Evolutionary conservation across 2,113 vertebrate genomes (phyloP).

Genomic region (Turdus rufiventris): DNA sequence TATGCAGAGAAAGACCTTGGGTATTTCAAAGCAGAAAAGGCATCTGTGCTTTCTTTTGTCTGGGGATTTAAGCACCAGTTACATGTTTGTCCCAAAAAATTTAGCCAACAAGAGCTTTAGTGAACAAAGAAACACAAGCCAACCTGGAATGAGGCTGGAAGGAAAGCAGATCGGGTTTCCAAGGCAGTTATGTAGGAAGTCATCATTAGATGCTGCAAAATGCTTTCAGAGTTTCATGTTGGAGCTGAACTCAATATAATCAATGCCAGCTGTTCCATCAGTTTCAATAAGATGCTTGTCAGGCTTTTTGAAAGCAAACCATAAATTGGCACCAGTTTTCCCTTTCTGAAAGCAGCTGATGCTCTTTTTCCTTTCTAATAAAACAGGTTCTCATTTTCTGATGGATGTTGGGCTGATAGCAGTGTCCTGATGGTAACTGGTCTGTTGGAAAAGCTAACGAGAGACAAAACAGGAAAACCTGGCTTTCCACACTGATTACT

Average conservation of each 20-base stretch:
- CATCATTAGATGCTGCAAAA: neutral
- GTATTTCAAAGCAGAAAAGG: slow-evolving; percentile 44
- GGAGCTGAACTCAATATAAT: neutral
- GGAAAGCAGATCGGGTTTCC: neutral
- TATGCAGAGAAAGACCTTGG: neutral
- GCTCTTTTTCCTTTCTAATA: neutral
- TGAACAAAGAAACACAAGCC: slow-evolving; percentile 22
- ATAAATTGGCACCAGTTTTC: neutral
- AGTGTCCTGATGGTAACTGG: neutral
- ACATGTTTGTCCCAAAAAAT: slow-evolving; percentile 13
- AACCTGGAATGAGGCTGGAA: slow-evolving; percentile 9
- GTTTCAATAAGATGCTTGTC: neutral
- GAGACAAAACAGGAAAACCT: neutral
- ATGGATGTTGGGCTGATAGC: neutral
- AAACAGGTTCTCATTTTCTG: neutral
- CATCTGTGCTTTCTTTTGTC: slow-evolving; percentile 33
- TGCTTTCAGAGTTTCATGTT: neutral
- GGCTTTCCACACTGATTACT: neutral
- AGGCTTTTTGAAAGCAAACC: neutral
- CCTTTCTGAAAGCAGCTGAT: neutral
- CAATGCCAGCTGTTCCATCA: neutral
- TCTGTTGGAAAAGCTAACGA: neutral
- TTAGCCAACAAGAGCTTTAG: slow-evolving; percentile 41
- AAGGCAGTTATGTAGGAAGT: neutral
- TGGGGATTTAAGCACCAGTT: slow-evolving; percentile 23